Evolutionary conservation across 2,888 invertebrate species (phyloP).

Genomic region (Erebia palarica): DNA sequence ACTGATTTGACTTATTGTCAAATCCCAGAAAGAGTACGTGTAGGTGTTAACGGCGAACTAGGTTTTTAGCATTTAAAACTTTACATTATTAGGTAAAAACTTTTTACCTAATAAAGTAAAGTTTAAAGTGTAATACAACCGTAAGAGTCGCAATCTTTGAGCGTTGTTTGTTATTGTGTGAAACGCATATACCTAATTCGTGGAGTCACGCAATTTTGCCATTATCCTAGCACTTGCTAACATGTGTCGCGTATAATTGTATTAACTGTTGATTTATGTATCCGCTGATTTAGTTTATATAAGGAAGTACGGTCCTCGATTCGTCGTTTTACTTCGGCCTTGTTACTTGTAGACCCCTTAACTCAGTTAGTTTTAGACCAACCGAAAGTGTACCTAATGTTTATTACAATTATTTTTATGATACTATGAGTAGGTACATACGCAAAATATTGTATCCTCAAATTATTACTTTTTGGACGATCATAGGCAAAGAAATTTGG

Average conservation of each 20-base stretch:
- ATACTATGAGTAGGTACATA: too few relatives aligned
- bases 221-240: constrained; percentile 38
- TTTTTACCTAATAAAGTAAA: background rate
- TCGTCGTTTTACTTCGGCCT: constrained; percentile 30
- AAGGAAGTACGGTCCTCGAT: constrained; percentile 33
- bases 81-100: background rate
- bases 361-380: constrained; percentile 15
- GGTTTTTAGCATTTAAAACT: background rate
- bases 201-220: constrained; percentile 60
- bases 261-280: constrained; percentile 44
- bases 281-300: constrained; percentile 37
- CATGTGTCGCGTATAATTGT: constrained; percentile 40
- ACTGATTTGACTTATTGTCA: too few relatives aligned
- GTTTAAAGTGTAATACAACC: background rate
- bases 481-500: too few relatives aligned
- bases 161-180: constrained; percentile 57
- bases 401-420: too few relatives aligned
- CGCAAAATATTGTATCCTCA: too few relatives aligned
- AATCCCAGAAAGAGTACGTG: too few relatives aligned
- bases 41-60: background rate
- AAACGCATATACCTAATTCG: constrained; percentile 58
- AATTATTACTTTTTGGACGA: too few relatives aligned
- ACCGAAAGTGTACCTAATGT: background rate
- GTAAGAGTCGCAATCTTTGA: constrained; percentile 60
- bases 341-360: constrained; percentile 19